Base-by-base conservation (phyloP, 2,888 invertebrate species). In the Lasioglossum villosulum region DNA sequence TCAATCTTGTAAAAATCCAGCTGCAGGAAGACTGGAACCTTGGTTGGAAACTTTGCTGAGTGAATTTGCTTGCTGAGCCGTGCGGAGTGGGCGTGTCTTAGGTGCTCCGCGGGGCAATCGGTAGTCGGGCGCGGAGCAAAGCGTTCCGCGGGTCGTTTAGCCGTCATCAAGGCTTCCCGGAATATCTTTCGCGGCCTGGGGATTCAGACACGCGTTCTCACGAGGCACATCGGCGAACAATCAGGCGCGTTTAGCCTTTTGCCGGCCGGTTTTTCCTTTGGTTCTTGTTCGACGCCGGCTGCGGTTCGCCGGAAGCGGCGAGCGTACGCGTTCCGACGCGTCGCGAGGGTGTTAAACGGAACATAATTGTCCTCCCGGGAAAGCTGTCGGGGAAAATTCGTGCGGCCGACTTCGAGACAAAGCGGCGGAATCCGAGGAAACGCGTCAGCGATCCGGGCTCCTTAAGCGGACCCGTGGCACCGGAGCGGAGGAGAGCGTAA, bases 331-430 rank as follows among this genome's bases (percentile, higher is more conserved):
- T 84, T 75, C 52, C 63, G 12, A 48, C 27, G 63, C 48, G 68
- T 59, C 74, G 74, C 73, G 70, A 78, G 71, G 84, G 84, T 75
- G 84, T 71, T 78, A 78, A 84, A 84, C 75, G 84, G 84, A 56
- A 75, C 70, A 39, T 83, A 78, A 83, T 84, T 83, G 84, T 34
- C 23, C 63, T 19, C 42, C 27, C 74, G 75, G 52, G 84, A 84
- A 78, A 83, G 63, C 74, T n/a, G 83, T 45, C 75, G 71, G 71
- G 63, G 76, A 52, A 77, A 83, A 84, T 83, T 83, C 70, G 34
- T 48, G 4, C 83, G 83, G 56, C 42, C 82, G 84, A 84, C 59
- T 83, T 19, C 42, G n/a, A n/a, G 74, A 74, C 74, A 74, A 79
- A 66, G 63, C 79, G 63, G 27, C n/a, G 79, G 79, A 79, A 79